Conservation (phyloP, 1,140 invertebrate species). For the Bombyx mandarina region DNA sequence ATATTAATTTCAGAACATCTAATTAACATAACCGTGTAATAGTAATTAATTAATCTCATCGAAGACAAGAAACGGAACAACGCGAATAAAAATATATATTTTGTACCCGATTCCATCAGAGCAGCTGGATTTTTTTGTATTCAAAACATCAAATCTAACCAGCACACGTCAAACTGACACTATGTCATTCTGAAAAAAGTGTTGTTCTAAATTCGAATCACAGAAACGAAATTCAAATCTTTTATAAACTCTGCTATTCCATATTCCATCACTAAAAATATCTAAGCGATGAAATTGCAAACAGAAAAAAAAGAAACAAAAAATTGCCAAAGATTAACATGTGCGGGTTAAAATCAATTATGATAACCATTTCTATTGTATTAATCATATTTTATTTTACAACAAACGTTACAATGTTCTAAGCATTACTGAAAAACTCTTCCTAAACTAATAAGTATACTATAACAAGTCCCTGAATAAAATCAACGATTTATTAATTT, state of each 20-base stretch:
- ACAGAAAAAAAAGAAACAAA: too few relatives aligned
- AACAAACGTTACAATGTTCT: slow-evolving; percentile 23
- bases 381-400: slow-evolving; percentile 16
- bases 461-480: slow-evolving; percentile 50
- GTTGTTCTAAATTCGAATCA: too few relatives aligned
- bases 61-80: slow-evolving; percentile 20
- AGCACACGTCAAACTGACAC: too few relatives aligned
- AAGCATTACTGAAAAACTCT: slow-evolving; percentile 26
- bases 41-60: too few relatives aligned
- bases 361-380: too few relatives aligned
- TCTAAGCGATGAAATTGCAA: too few relatives aligned
- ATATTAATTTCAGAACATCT: slow-evolving; percentile 64
- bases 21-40: slow-evolving; percentile 32
- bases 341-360: too few relatives aligned
- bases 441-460: slow-evolving; percentile 42
- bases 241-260: too few relatives aligned
- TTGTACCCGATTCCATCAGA: slow-evolving; percentile 68
- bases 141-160: not conserved
- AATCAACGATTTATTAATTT: slow-evolving; percentile 57
- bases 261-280: too few relatives aligned
- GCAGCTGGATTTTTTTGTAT: slow-evolving; percentile 49
- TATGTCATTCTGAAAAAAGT: too few relatives aligned
- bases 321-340: too few relatives aligned
- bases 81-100: slow-evolving; percentile 56
- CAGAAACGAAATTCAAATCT: too few relatives aligned